These are phyloP conservation scores for Arnoldichthys spilopterus DNA, from an alignment of 2,797 vertebrate genomes.

Conservation along the genomic window DNA sequence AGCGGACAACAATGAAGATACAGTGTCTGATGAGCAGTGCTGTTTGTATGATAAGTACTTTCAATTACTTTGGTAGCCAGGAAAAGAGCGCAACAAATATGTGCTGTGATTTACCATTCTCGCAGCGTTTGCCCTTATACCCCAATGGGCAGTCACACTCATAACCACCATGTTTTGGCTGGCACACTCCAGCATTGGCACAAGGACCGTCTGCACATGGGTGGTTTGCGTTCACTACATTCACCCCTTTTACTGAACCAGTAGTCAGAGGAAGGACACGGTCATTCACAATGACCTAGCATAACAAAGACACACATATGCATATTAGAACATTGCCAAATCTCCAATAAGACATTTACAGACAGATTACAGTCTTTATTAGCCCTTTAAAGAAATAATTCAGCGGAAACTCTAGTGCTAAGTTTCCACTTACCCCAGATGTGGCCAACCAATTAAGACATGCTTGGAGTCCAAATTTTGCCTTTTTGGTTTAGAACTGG, in stretches of 20 bases:
- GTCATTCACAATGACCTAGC: slow-evolving; percentile 1
- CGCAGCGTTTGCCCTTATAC: slow-evolving; percentile 79
- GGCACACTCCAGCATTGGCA: slow-evolving; percentile 56
- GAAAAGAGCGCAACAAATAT: not conserved
- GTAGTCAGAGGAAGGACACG: not conserved
- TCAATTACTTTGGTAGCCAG: not conserved
- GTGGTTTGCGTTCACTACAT: not conserved
- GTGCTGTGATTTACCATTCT: slow-evolving; percentile 54
- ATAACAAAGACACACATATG: not conserved
- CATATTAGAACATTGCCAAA: not conserved
- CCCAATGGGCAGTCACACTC: slow-evolving; percentile 85
- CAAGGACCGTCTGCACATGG: not conserved
- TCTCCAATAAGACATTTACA: not conserved
- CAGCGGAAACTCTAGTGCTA: no score
- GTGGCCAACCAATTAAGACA: no score
- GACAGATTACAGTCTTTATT: not conserved
- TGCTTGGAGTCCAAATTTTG: no score
- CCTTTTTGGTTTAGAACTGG: no score
- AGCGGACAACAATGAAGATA: not conserved
- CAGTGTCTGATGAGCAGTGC: not conserved
- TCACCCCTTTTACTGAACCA: not conserved
- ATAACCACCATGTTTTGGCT: slow-evolving; percentile 77
- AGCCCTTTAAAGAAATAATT: no score
- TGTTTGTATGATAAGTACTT: no score
- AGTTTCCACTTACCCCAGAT: no score